Percentiles rank a stretch among this genome's conserved stretches.
Conservation (phyloP, 2,888 invertebrate genomes). For the Rhingia campestris region DNA sequence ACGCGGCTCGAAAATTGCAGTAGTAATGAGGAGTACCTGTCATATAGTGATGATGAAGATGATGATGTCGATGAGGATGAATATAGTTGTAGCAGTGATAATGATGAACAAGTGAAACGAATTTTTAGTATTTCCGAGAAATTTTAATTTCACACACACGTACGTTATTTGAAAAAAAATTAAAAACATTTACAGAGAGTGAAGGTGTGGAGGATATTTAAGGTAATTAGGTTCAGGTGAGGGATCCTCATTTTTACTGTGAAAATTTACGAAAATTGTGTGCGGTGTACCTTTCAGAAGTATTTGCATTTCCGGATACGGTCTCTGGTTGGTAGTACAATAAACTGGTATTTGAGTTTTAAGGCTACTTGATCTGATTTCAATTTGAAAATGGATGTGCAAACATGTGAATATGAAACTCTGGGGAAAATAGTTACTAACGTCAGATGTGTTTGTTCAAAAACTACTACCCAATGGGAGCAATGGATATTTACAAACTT, state of each 20-base stretch:
- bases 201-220: slow-evolving; percentile 28
- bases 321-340: no score
- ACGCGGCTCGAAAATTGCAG: slow-evolving; percentile 41
- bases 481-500: no score
- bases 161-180: slow-evolving; percentile 29
- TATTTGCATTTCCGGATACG: no score
- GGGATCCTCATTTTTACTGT: slow-evolving; percentile 11
- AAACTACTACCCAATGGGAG: no score
- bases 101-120: slow-evolving; percentile 81
- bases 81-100: slow-evolving; percentile 77
- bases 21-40: slow-evolving; percentile 66
- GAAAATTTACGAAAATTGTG: background rate
- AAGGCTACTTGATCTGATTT: no score
- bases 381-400: no score
- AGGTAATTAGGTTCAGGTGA: slow-evolving; percentile 7
- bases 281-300: no score
- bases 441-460: no score
- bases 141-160: slow-evolving; percentile 76
- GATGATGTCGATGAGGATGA: slow-evolving; percentile 64
- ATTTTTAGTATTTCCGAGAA: slow-evolving; percentile 82
- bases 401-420: no score
- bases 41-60: slow-evolving; percentile 60
- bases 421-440: no score
- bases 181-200: slow-evolving; percentile 9
- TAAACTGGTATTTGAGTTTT: no score